Base-by-base conservation (phyloP, 2,888 invertebrate species). In the Epinotia demarniana region DNA sequence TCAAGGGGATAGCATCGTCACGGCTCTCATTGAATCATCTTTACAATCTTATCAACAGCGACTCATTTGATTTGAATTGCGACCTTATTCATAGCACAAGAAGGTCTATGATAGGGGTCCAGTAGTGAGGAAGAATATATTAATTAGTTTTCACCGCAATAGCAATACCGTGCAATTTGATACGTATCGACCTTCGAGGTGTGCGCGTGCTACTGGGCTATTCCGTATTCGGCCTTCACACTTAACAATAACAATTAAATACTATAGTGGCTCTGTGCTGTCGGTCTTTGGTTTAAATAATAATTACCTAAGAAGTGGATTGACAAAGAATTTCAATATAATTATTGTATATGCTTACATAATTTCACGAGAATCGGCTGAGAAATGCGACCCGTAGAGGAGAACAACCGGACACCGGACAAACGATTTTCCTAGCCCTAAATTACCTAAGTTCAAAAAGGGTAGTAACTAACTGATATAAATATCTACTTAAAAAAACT, bases 121-220 rank as follows among this genome's bases (percentile, higher is more conserved):
- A 57, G 11, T 33, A n/a, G 46, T 53, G 16, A 16, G 66, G 12
- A 57, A 46, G 19, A 27, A 13, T 57, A 13, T 57, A 57, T 58
- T 68, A 68, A 68, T 68, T 43, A 39, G 27, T 23, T 43, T 68
- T 68, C 57, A 58, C 57, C 33, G 33, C 66, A 66, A 64, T 1
- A 68, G 8, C 68, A 23, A 13, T 55, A 66, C n/a, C 12, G 27
- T 33, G 43, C 58, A 43, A 68, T 68, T 68, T 43, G 43, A 68
- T 68, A 68, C 57, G 58, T 39, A 67, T 67, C 57, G 68, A 23
- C 68, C 68, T 68, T 68, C 68, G 23, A 23, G 58, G 53, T 66
- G 53, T 33, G 11, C 66, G 66, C 18, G 27, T 66, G 66, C 53
- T 53, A 33, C 16, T 53, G 33, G 66, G 66, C 16, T 64, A 43